phyloP scores from a whole-genome alignment of 2,113 vertebrate species.

The Callionymus lyra region DNA sequence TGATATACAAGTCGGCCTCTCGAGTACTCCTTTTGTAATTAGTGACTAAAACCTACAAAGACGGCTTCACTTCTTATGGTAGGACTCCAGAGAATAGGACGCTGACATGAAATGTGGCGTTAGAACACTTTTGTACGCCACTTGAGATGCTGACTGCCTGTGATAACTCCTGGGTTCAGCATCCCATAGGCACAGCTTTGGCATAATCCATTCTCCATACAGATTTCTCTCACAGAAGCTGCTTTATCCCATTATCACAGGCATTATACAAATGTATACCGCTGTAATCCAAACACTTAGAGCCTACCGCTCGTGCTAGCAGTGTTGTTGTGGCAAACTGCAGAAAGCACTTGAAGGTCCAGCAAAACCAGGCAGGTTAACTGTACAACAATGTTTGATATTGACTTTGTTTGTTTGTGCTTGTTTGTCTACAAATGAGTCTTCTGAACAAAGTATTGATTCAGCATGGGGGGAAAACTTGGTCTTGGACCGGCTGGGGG shows the following conservation, averaged over 20 bases:
- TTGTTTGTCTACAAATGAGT: constrained; percentile 8
- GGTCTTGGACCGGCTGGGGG: constrained; percentile 36
- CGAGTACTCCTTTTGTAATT: constrained; percentile 44
- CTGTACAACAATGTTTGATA: constrained; percentile 1
- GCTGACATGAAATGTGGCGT: constrained; percentile 46
- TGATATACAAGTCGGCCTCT: constrained; percentile 41
- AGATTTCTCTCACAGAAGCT: constrained; percentile 63
- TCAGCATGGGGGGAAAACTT: constrained; percentile 21
- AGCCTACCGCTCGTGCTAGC: constrained; percentile 46
- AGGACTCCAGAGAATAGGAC: constrained; percentile 30
- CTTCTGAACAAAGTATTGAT: constrained; percentile 27
- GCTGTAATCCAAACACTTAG: constrained; percentile 65
- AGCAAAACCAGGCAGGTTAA: constrained; percentile 16
- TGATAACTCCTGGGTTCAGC: constrained; percentile 63
- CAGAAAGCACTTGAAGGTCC: constrained; percentile 6
- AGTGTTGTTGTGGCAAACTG: constrained; percentile 36
- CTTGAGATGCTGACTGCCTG: constrained; percentile 64
- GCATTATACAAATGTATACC: constrained; percentile 67
- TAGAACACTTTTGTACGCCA: constrained; percentile 49
- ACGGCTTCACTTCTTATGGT: constrained; percentile 17
- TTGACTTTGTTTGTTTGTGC: constrained; percentile 4
- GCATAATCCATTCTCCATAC: constrained; percentile 69
- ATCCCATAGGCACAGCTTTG: constrained; percentile 60
- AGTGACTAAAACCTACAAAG: constrained; percentile 37
- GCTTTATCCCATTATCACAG: constrained; percentile 72